These are phyloP conservation scores for Leucopsar rothschildi DNA, from an alignment of 2,113 vertebrate species.

Conservation along the genomic window DNA sequence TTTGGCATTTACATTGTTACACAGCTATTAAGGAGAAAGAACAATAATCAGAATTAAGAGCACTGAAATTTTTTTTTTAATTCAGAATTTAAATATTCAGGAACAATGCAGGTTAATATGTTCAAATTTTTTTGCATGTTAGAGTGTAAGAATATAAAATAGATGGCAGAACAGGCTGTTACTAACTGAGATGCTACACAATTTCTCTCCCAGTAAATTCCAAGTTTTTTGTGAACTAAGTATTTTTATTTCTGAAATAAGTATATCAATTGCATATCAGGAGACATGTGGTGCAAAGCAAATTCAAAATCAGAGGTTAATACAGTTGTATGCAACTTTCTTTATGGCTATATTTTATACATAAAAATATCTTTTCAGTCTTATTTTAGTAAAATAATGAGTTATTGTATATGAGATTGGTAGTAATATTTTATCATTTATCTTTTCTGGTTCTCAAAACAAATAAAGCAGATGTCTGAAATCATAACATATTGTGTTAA, in stretches of 20 bases:
- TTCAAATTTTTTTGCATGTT: not conserved
- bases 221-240: not conserved
- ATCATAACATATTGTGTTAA: constrained; percentile 3
- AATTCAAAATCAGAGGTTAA: not conserved
- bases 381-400: not conserved
- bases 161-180: not conserved
- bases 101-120: not conserved
- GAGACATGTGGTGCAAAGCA: not conserved
- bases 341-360: not conserved
- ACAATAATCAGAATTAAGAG: not conserved
- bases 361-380: not conserved
- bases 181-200: not conserved
- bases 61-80: not conserved
- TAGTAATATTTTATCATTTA: not conserved
- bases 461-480: constrained; percentile 6
- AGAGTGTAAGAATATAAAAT: not conserved
- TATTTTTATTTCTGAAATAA: not conserved
- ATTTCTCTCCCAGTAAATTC: not conserved
- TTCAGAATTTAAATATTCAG: not conserved
- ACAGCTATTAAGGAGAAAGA: not conserved
- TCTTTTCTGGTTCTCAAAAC: not conserved
- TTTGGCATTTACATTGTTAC: not conserved
- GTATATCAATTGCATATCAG: not conserved
- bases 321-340: not conserved
- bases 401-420: not conserved